Percentiles rank a stretch among this genome's conserved stretches.
Conservation (phyloP, 2,888 invertebrate species). For the Tenthredo amoena region DNA sequence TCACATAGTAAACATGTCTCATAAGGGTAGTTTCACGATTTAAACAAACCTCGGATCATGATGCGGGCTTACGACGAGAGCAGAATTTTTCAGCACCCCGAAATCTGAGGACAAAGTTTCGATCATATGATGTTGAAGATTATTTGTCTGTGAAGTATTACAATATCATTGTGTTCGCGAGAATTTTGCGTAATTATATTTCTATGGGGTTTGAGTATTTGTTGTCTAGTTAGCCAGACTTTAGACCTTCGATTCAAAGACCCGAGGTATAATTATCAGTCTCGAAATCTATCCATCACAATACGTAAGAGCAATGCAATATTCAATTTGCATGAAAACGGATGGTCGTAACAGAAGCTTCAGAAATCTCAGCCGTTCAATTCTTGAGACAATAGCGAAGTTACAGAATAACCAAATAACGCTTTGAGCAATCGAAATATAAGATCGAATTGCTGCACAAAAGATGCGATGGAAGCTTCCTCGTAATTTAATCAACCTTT, state of each 20-base stretch:
- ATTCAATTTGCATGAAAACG: slow-evolving; percentile 8
- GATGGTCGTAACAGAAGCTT: background rate
- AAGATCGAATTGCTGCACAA: slow-evolving; percentile 11
- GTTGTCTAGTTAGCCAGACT: background rate
- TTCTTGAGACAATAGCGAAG: slow-evolving; percentile 23
- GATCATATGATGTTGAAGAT: background rate
- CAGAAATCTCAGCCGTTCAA: background rate
- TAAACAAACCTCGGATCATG: background rate
- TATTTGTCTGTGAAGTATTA: background rate
- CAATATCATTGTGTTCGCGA: background rate
- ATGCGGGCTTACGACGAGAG: background rate
- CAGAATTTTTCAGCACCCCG: background rate
- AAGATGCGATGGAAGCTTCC: background rate
- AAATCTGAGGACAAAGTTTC: background rate
- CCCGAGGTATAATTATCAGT: background rate
- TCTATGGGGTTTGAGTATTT: background rate
- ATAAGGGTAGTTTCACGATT: background rate
- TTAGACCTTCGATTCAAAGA: slow-evolving; percentile 14
- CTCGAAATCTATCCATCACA: background rate
- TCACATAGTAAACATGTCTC: background rate
- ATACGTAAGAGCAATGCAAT: background rate
- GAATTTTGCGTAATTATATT: background rate
- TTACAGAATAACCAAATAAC: background rate
- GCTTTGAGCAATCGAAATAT: background rate
- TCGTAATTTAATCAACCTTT: slow-evolving; percentile 30